These are phyloP conservation scores for Drosophila melanica DNA, from an alignment of 1,140 invertebrate species.

Conservation along the genomic window DNA sequence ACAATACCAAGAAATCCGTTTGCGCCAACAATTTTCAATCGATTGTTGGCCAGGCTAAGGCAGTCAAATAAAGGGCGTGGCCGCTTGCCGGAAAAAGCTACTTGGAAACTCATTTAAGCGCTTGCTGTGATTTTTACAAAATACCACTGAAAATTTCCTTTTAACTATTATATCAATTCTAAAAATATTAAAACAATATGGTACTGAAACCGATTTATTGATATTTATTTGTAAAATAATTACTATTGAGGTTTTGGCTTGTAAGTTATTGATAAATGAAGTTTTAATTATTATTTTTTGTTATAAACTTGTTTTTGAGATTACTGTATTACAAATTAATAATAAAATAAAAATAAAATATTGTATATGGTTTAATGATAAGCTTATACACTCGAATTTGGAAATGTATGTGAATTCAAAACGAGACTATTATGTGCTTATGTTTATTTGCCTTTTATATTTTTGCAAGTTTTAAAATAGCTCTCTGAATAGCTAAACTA, in stretches of 20 bases:
- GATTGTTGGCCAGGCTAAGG: slow-evolving; percentile 40
- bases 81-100: slow-evolving; percentile 6
- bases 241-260: background rate
- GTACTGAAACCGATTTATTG: too few relatives aligned
- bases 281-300: background rate
- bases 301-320: too few relatives aligned
- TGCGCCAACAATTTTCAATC: slow-evolving; percentile 55
- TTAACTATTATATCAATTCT: background rate
- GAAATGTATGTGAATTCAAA: too few relatives aligned
- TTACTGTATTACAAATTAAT: too few relatives aligned
- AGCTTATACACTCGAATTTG: too few relatives aligned
- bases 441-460: too few relatives aligned
- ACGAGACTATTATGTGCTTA: too few relatives aligned
- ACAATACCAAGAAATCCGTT: slow-evolving; percentile 76
- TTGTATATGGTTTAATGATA: too few relatives aligned
- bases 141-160: background rate
- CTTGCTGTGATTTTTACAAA: slow-evolving; percentile 8
- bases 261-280: background rate
- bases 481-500: too few relatives aligned
- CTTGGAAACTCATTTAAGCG: slow-evolving; percentile 12
- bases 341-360: too few relatives aligned
- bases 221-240: background rate
- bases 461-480: too few relatives aligned
- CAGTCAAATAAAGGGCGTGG: slow-evolving; percentile 57
- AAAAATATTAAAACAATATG: background rate